Base-by-base conservation (phyloP, 37 sponge, comb jelly and placozoan species). In the Mnemiopsis leidyi region DNA sequence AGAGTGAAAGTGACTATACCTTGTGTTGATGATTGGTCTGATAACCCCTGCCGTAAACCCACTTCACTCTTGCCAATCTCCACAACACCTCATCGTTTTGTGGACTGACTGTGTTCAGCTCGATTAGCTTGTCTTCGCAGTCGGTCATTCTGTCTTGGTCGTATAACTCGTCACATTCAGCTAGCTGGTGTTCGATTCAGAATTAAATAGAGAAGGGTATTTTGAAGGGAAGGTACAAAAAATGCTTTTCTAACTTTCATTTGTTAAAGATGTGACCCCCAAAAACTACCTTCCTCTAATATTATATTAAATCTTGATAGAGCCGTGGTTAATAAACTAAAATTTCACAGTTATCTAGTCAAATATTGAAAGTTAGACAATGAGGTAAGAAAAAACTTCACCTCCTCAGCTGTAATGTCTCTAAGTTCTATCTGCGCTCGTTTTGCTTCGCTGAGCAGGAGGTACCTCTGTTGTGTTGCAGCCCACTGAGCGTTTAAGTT, bases 31-130 rank as follows among this genome's bases (percentile, higher is more conserved):
- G 90, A 38, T 85, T 32, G 61, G 90, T n/a, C 28, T 28, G 28
- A 28, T 40, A 85, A 0, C 30, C 26, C 24, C 26, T 38, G 23
- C 90, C 90, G 36, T 32, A n/a, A 28, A 85, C 48, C 90, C 90
- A 85, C 61, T 85, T 85, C 39, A 85, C 26, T 40, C 90, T 38
- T n/a, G 90, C 90, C 13, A 85, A 61, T 85, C 90, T 85, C 90
- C 90, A 85, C 29, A 85, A 28, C 1, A 85, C 90, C 35, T 85
- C 36, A 26, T 40, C 40, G 25, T 85, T 85, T 1, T 21, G 0
- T 29, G 90, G 90, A 23, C 36, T 36, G 23, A 85, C 90, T 1
- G 90, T 85, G 90, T 85, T 85, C 3, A 85, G 48, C 30, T 85
- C 90, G 0, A 85, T 23, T 18, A 85, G 90, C 28, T 32, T 28